Conservation (phyloP, 1,140 invertebrate genomes). For the Penaeus japonicus region DNA sequence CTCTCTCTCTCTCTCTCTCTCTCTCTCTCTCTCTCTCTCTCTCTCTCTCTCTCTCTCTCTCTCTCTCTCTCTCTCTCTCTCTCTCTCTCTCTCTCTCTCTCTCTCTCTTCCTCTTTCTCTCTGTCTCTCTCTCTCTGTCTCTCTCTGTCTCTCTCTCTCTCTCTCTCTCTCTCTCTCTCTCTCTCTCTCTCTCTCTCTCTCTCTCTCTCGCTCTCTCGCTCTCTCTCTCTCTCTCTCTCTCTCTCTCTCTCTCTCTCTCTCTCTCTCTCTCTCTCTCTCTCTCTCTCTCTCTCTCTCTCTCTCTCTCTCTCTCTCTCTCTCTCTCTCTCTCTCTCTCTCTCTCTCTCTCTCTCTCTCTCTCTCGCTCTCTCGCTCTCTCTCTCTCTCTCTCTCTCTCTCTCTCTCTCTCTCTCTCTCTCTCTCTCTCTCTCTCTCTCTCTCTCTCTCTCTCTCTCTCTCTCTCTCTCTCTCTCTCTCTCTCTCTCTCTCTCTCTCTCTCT, state of each 20-base stretch:
- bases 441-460: not conserved
- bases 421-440: too few relatives aligned
- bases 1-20: too few relatives aligned
- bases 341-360: not conserved
- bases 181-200: not conserved
- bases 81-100: not conserved
- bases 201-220: not conserved
- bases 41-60: not conserved
- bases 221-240: not conserved
- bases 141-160: not conserved
- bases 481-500: not conserved
- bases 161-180: not conserved
- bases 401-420: not conserved
- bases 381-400: not conserved
- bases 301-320: not conserved
- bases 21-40: too few relatives aligned
- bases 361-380: too few relatives aligned
- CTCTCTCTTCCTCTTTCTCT: not conserved
- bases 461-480: not conserved
- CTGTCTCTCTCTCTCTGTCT: too few relatives aligned
- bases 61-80: not conserved
- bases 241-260: slow-evolving; percentile 32
- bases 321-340: not conserved
- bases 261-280: slow-evolving; percentile 37
- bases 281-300: slow-evolving; percentile 11